These are phyloP conservation scores for Macrophya annulata DNA, from an alignment of 2,888 invertebrate genomes.

Conservation along the genomic window DNA sequence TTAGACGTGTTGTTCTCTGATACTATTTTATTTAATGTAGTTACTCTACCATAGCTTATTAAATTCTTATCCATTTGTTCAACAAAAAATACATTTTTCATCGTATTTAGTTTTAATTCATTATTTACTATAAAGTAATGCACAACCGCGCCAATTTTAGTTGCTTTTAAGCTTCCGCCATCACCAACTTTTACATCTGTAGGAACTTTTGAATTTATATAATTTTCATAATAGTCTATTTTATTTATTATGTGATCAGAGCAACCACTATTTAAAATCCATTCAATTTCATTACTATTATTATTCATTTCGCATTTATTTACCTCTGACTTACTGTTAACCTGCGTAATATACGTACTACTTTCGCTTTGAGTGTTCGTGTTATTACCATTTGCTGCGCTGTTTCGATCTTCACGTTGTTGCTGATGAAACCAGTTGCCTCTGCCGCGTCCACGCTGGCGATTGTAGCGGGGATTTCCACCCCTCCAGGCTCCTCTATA, in stretches of 20 bases:
- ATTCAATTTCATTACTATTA: conserved; percentile 25
- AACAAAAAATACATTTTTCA: too few species aligned
- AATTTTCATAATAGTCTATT: conserved; percentile 52
- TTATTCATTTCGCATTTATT: not conserved
- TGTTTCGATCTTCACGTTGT: too few species aligned
- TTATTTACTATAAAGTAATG: too few species aligned
- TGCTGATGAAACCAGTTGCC: not conserved
- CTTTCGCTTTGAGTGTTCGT: not conserved
- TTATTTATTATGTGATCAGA: conserved; percentile 60
- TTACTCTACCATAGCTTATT: too few species aligned
- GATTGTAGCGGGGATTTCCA: too few species aligned
- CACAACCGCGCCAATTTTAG: conserved; percentile 56
- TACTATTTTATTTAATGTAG: not conserved
- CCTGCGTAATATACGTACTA: not conserved
- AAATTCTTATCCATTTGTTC: too few species aligned
- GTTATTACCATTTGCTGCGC: too few species aligned
- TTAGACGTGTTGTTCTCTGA: too few species aligned
- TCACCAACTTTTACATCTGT: conserved; percentile 59
- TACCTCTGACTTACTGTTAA: not conserved
- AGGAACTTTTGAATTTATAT: conserved; percentile 52
- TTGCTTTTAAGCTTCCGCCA: conserved; percentile 56
- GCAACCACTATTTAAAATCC: conserved; percentile 60
- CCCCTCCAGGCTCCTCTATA: conserved; percentile 1
- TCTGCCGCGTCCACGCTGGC: not conserved
- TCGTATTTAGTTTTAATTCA: too few species aligned